Conservation (phyloP, 2,113 vertebrate genomes). For the Setophaga coronata region DNA sequence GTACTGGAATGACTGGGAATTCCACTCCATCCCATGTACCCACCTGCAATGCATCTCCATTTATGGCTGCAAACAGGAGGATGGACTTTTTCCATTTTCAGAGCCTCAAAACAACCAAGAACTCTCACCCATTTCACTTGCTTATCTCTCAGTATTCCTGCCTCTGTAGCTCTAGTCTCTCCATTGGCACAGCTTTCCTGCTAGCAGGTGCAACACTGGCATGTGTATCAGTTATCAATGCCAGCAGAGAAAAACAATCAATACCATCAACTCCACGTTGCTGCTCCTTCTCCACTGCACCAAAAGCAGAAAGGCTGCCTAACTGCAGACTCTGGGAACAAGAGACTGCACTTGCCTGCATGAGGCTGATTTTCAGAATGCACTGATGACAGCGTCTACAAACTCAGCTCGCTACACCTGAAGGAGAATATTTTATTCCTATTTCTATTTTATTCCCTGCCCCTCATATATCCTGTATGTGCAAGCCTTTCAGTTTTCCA, state of each 20-base stretch:
- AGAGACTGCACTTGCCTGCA: not conserved
- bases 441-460: too few relatives aligned
- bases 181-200: not conserved
- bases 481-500: not conserved
- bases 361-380: not conserved
- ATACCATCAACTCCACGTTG: not conserved
- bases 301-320: not conserved
- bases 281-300: not conserved
- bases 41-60: not conserved
- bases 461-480: too few relatives aligned
- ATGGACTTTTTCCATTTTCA: not conserved
- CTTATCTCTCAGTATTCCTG: not conserved
- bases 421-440: not conserved
- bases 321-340: not conserved
- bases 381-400: not conserved
- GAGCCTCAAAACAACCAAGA: not conserved
- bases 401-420: not conserved
- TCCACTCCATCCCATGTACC: not conserved
- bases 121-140: not conserved
- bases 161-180: not conserved
- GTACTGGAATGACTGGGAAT: not conserved
- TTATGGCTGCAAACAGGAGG: not conserved
- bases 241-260: not conserved
- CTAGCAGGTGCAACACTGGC: not conserved
- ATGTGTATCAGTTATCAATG: not conserved